Base-by-base conservation (phyloP, 2,113 vertebrate genomes). In the Phasianus colchicus region DNA sequence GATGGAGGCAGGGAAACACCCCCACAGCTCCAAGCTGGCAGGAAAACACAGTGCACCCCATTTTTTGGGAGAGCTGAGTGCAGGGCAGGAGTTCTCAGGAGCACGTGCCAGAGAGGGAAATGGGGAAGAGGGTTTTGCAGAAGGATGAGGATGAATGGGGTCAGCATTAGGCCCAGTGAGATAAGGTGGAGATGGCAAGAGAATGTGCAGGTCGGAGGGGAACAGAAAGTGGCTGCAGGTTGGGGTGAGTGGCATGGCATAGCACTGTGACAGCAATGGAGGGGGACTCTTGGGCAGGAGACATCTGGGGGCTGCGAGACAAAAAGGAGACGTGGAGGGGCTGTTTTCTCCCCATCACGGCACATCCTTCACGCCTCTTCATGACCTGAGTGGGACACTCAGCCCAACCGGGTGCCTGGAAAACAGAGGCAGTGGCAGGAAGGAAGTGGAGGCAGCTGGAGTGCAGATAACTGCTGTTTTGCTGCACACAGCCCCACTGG, bases 401-500 rank as follows among this genome's bases (percentile, higher is more conserved):
- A 3, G 81, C 86, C 50, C 2, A 6, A 47, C 81, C 0, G 38
- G 34, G 69, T 61, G 88, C 73, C 76, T 6, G 19, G 91, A 94
- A 90, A 0, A 2, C 78, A 87, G 76, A 77, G 4, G 85, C 65
- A 48, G 69, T 0, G 2, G 80, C 94, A 95, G 95, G 97, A 97
- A 96, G 93, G 94, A 97, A 95, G 86, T 1, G 8, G 74, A 95
- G 80, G 85, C 87, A 95, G 91, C 89, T 95, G 82, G 88, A 92
- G 55, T 55, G 73, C 79, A 93, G 95, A 96, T 95, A 95, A 96
- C 91, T 60, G n/a, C 66, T 55, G 66, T 93, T 96, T 84, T 75
- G 70, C 66, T 93, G 61, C 19, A 83, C 20, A 11, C n/a, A 58
- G 73, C n/a, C 76, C 4, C 1, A 38, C 40, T 64, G 65, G 20